Evolutionary conservation across 2,113 vertebrate genomes (phyloP).

Genomic region (Elaphurus davidianus): DNA sequence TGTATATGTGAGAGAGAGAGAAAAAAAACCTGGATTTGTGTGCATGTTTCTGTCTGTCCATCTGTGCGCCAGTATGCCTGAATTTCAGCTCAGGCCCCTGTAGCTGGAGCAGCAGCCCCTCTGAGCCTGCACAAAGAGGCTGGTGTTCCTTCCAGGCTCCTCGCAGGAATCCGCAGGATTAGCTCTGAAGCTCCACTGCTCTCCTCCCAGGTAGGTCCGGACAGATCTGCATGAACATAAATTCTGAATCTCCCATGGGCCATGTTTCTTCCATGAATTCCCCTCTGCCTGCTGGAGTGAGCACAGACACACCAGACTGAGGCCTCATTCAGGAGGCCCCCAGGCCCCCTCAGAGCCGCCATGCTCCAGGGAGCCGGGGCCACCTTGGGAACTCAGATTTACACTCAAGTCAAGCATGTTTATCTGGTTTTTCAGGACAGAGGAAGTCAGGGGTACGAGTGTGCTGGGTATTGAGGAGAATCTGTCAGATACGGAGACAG

Average conservation of each 20-base stretch:
- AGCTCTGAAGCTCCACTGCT: rapidly evolving
- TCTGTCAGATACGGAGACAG: not conserved
- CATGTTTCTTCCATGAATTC: not conserved
- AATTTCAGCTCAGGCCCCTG: not conserved
- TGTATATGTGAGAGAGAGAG: not conserved
- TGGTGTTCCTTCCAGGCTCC: not conserved
- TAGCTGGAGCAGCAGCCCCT: rapidly evolving
- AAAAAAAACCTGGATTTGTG: not conserved
- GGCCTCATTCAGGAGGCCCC: not conserved
- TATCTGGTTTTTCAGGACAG: not conserved
- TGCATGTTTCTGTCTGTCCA: not conserved
- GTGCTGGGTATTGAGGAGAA: not conserved
- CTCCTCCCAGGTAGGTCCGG: not conserved
- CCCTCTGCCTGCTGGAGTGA: not conserved
- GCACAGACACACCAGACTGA: not conserved
- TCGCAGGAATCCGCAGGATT: not conserved
- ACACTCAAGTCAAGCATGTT: not conserved
- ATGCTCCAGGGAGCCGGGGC: not conserved
- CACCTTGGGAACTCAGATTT: not conserved
- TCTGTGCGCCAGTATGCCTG: rapidly evolving
- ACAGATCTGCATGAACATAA: not conserved
- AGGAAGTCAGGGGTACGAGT: not conserved
- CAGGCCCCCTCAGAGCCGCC: not conserved
- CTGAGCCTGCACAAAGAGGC: rapidly evolving
- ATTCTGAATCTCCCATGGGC: not conserved